phyloP scores from a whole-genome alignment of 2,797 vertebrate genomes.

The Girardinus metallicus region DNA sequence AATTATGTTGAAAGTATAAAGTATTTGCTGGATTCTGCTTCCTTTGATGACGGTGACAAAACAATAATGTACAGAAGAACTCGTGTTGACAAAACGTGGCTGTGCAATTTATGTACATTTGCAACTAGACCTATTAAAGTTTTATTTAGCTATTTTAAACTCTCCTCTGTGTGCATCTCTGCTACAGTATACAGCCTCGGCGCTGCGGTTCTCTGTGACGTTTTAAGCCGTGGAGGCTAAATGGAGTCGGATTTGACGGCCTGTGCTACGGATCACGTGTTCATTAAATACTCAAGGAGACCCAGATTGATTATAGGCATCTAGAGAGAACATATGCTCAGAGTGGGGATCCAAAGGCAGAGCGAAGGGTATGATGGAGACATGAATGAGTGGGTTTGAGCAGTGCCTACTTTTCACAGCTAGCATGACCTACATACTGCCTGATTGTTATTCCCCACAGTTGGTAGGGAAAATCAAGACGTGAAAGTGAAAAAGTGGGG shows the following conservation, averaged over 20 bases:
- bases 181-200: background rate
- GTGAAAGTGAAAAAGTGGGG: background rate
- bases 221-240: conserved; percentile 28
- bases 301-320: conserved; percentile 46
- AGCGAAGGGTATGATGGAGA: conserved; percentile 41
- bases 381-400: conserved; percentile 43
- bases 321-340: conserved; percentile 54
- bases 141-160: conserved; percentile 99
- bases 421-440: conserved; percentile 74
- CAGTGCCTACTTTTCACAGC: conserved; percentile 39
- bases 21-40: conserved; percentile 87
- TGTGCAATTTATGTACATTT: conserved; percentile 99
- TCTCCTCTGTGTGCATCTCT: conserved; percentile 16
- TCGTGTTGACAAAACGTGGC: conserved; percentile 93
- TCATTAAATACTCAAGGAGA: conserved; percentile 47
- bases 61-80: conserved; percentile 98
- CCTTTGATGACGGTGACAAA: conserved; percentile 86
- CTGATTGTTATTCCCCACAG: conserved; percentile 70
- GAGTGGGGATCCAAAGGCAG: conserved; percentile 42
- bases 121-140: conserved; percentile 99
- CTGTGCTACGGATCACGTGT: conserved; percentile 19
- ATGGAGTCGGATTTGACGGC: conserved; percentile 32
- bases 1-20: conserved; percentile 95
- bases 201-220: background rate
- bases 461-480: conserved; percentile 29